A percentile compares a stretch with the other conserved stretches of the same genome.
Conservation (phyloP, 2,113 vertebrate species). For the Dromaius novaehollandiae region DNA sequence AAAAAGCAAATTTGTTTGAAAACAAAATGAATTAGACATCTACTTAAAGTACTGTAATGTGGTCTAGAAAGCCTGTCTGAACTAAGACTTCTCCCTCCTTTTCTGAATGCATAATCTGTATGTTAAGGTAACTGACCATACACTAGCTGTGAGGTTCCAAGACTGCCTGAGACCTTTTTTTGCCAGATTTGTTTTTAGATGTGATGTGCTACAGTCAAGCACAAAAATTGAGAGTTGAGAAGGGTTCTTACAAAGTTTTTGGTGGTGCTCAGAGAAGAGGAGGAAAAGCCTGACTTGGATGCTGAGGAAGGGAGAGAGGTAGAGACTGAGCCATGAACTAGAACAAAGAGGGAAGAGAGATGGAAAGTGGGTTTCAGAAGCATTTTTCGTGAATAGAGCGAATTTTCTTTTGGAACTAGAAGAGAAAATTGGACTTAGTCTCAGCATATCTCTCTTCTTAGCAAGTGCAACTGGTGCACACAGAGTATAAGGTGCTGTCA, state of each 20-base stretch:
- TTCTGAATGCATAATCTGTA: not conserved
- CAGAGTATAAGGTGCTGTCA: not conserved
- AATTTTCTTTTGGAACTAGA: not conserved
- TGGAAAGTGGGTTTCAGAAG: not conserved
- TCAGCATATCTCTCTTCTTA: not conserved
- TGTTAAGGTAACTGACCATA: not conserved
- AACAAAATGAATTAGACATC: not conserved
- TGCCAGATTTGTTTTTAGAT: not conserved
- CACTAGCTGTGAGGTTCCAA: not conserved
- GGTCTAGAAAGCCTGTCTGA: not conserved
- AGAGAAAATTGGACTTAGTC: not conserved
- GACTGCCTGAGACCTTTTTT: not conserved
- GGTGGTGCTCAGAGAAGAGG: not conserved
- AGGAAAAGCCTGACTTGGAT: not conserved
- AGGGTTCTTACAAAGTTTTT: not conserved
- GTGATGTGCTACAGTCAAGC: not conserved
- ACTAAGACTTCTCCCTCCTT: not conserved
- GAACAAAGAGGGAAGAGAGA: not conserved
- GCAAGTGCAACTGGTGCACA: not conserved
- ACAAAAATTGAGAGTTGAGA: not conserved
- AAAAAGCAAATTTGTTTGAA: not conserved
- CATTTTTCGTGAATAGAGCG: not conserved
- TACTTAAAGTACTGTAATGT: not conserved
- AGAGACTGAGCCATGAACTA: not conserved
- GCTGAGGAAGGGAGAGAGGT: not conserved